phyloP scores from a whole-genome alignment of 2,797 vertebrate species.

The Lacerta viridis region DNA sequence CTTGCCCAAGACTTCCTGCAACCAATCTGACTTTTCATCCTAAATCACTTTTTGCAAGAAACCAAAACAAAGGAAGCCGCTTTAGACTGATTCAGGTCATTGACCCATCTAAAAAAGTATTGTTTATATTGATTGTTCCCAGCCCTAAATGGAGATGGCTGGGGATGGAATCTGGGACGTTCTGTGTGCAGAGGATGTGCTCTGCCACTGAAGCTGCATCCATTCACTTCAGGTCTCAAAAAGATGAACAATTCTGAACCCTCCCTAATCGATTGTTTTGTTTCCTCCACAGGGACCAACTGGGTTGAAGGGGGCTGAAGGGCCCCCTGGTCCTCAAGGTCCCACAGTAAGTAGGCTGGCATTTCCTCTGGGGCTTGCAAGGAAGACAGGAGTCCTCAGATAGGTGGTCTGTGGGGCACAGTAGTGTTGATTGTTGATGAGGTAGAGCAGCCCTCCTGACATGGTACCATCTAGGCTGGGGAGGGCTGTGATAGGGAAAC shows the following conservation, averaged over 20 bases:
- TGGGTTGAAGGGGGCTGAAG: conserved; percentile 93
- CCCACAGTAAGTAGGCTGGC: conserved; percentile 81
- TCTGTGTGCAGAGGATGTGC: background rate
- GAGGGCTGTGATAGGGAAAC: background rate
- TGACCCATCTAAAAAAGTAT: no score
- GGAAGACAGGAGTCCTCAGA: background rate
- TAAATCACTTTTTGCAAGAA: no score
- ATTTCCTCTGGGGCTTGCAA: conserved; percentile 1
- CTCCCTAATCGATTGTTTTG: background rate
- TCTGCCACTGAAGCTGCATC: background rate
- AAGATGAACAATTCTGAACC: background rate
- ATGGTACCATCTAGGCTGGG: background rate
- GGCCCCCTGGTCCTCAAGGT: conserved; percentile 86
- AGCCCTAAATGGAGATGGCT: background rate
- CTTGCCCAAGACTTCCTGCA: no score
- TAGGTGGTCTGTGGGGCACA: no score
- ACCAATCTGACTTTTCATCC: no score
- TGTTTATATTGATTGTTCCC: no score
- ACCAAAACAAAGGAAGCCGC: no score
- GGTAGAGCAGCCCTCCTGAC: background rate
- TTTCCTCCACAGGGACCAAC: conserved; percentile 83
- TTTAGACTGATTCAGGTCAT: no score
- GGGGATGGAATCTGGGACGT: background rate
- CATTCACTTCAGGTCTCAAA: background rate
- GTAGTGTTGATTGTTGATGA: background rate